Conservation (phyloP, 2,113 vertebrate species). For the Eulemur macaco region DNA sequence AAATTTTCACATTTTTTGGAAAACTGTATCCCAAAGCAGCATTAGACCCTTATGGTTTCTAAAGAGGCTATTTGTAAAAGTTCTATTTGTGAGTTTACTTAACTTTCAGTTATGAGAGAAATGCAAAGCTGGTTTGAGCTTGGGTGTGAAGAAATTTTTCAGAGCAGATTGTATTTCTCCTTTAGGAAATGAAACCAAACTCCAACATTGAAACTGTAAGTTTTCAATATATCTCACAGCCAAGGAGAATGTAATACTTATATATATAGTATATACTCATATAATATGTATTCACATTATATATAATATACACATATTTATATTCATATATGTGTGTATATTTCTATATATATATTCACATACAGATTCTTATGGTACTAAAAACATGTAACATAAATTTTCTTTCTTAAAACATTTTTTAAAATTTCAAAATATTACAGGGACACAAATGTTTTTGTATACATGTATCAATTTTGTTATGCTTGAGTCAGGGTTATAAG, state of each 20-base stretch:
- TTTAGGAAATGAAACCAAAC: background rate
- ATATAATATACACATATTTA: background rate
- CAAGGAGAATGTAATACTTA: background rate
- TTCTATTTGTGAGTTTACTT: background rate
- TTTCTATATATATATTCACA: background rate
- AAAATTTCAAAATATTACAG: no score
- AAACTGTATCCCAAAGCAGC: background rate
- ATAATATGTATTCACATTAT: background rate
- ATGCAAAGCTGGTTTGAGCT: conserved; percentile 43
- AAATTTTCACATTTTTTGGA: background rate
- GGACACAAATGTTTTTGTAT: no score
- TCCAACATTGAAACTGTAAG: background rate
- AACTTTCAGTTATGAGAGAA: conserved; percentile 41
- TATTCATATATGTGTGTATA: background rate
- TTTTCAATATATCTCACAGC: background rate
- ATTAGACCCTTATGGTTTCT: background rate
- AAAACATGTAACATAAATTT: background rate
- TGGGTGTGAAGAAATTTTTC: background rate
- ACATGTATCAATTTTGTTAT: no score
- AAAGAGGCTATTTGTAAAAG: background rate
- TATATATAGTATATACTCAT: background rate
- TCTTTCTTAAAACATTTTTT: background rate
- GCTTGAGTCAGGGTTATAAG: no score
- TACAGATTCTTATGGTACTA: no score
- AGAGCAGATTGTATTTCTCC: background rate